A percentile compares a stretch with the other conserved stretches of the same genome.
Conservation (phyloP, 2,888 invertebrate genomes). For the Carpatolechia fugitivella region DNA sequence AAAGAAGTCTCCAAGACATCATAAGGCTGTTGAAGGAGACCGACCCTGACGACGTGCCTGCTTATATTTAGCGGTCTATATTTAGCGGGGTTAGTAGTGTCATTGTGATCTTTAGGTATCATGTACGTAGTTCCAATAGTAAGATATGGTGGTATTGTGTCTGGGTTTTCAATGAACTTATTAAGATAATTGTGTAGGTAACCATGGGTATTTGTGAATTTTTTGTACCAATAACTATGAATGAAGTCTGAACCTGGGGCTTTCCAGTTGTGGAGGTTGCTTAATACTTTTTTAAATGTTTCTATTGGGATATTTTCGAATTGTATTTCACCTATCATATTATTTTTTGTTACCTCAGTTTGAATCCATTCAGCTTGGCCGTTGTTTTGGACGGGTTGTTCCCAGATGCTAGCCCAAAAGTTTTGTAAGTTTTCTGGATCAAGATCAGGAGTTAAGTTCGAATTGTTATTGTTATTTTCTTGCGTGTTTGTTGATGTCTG, state of each 20-base stretch:
- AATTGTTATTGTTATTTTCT: not conserved
- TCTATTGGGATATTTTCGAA: slow-evolving; percentile 18
- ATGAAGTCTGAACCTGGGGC: slow-evolving; percentile 23
- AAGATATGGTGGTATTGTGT: slow-evolving; percentile 19
- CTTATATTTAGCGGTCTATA: no score
- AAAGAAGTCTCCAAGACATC: no score
- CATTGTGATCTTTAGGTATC: slow-evolving; percentile 17
- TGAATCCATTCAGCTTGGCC: slow-evolving; percentile 17
- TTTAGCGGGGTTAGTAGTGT: no score
- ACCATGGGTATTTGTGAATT: slow-evolving; percentile 19
- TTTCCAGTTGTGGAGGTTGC: slow-evolving; percentile 24
- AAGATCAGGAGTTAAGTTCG: not conserved
- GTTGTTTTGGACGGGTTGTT: slow-evolving; percentile 19
- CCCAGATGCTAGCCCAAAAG: slow-evolving; percentile 20
- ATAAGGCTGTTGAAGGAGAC: no score
- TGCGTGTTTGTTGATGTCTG: not conserved
- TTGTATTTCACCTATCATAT: slow-evolving; percentile 6
- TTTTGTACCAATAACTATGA: slow-evolving; percentile 27
- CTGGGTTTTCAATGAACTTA: slow-evolving; percentile 15
- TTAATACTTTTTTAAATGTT: slow-evolving; percentile 14
- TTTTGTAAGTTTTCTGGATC: slow-evolving; percentile 6
- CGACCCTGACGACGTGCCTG: no score
- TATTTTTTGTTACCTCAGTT: not conserved
- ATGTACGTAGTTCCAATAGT: slow-evolving; percentile 25
- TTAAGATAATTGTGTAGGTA: slow-evolving; percentile 16